Percentiles rank a stretch among this genome's conserved stretches.
phyloP scores from a whole-genome alignment of 2,113 vertebrate genomes.

The Eonycteris spelaea region DNA sequence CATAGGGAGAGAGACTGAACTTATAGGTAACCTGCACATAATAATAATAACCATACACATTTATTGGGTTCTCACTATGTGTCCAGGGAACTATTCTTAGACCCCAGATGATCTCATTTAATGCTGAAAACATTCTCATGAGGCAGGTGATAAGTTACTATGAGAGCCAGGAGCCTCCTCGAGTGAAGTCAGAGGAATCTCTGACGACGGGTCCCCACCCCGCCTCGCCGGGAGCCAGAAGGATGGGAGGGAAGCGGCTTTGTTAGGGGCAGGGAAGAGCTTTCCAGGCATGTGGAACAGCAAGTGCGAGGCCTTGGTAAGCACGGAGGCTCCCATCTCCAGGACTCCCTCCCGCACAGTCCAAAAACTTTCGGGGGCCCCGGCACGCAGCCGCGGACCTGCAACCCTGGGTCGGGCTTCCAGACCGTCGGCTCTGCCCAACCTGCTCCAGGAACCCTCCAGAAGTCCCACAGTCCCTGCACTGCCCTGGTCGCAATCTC shows the following conservation, averaged over 20 bases:
- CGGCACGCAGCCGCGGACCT: not conserved
- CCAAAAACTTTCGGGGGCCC: not conserved
- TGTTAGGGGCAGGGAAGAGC: not conserved
- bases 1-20: not conserved
- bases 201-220: not conserved
- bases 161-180: not conserved
- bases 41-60: not conserved
- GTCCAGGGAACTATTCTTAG: not conserved
- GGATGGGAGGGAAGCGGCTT: not conserved
- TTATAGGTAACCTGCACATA: not conserved
- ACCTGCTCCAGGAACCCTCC: not conserved
- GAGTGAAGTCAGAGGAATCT: not conserved
- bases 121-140: not conserved
- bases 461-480: not conserved
- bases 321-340: not conserved
- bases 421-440: not conserved
- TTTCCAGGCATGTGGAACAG: not conserved
- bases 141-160: not conserved
- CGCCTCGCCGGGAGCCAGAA: not conserved
- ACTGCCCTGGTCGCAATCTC: not conserved
- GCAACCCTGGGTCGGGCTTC: not conserved
- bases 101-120: not conserved
- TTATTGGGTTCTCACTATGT: not conserved
- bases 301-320: not conserved
- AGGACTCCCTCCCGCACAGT: not conserved